These are phyloP conservation scores for Halyomorpha halys DNA, from an alignment of 1,140 invertebrate species.

Conservation along the genomic window DNA sequence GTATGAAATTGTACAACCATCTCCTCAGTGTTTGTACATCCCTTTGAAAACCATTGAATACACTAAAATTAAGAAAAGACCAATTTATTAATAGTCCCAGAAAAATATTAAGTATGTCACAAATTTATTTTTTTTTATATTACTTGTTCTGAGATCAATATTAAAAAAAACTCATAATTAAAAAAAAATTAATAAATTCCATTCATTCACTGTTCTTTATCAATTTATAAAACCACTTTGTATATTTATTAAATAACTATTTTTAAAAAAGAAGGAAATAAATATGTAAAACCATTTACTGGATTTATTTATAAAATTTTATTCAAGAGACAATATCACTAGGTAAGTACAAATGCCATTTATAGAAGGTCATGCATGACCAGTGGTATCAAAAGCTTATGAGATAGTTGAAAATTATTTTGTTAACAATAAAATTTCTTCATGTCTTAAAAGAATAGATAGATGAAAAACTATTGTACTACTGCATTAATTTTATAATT, in stretches of 20 bases:
- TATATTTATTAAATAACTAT: too few relatives aligned
- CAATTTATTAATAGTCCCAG: neutral
- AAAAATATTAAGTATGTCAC: neutral
- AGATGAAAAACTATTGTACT: too few relatives aligned
- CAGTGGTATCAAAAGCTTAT: too few relatives aligned
- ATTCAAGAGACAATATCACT: too few relatives aligned
- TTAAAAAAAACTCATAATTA: neutral
- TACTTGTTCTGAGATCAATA: neutral
- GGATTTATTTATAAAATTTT: neutral
- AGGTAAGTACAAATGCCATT: too few relatives aligned
- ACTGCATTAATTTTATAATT: too few relatives aligned
- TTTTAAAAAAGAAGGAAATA: too few relatives aligned
- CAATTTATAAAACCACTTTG: neutral
- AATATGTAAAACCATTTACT: neutral
- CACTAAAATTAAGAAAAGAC: slow-evolving; percentile 37
- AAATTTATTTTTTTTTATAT: neutral
- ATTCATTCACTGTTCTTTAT: neutral
- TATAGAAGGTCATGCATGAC: too few relatives aligned
- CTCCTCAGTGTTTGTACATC: slow-evolving; percentile 46
- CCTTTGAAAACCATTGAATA: slow-evolving; percentile 49
- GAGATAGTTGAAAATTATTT: too few relatives aligned
- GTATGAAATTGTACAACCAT: slow-evolving; percentile 51
- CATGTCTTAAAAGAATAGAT: too few relatives aligned
- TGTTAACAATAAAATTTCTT: too few relatives aligned
- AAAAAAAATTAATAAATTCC: neutral